Evolutionary conservation across 1,140 invertebrate species (phyloP).

Genomic region (Maconellicoccus hirsutus): DNA sequence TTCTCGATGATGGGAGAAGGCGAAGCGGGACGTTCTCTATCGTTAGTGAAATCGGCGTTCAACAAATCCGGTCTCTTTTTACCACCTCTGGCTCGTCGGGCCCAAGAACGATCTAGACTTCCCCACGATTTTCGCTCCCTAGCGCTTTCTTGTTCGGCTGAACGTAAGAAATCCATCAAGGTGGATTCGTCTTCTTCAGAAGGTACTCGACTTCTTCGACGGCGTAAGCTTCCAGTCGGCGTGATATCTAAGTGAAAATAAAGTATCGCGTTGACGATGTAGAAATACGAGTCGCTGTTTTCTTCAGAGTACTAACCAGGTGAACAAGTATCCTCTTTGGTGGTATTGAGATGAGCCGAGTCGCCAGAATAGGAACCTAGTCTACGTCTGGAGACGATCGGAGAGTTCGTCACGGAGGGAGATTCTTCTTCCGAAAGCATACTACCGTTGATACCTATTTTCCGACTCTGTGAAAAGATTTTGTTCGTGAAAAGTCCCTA

Average conservation of each 20-base stretch:
- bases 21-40: conserved; percentile 59
- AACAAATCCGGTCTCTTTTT: conserved; percentile 54
- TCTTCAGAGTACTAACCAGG: conserved; percentile 50
- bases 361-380: conserved; percentile 52
- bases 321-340: conserved; percentile 53
- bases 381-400: conserved; percentile 49
- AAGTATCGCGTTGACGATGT: no score
- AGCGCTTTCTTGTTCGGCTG: conserved; percentile 55
- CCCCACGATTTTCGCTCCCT: conserved; percentile 76
- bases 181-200: conserved; percentile 73
- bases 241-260: conserved; percentile 53
- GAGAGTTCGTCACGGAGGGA: conserved; percentile 48
- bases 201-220: conserved; percentile 64
- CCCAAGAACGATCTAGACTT: conserved; percentile 81
- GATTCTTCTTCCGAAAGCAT: conserved; percentile 49
- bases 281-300: neutral
- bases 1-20: conserved; percentile 48
- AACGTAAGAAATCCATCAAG: conserved; percentile 72
- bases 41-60: conserved; percentile 52
- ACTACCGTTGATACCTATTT: conserved; percentile 42
- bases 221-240: conserved; percentile 71
- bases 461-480: conserved; percentile 1
- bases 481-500: neutral
- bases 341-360: conserved; percentile 35
- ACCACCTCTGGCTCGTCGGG: conserved; percentile 55